Conservation (phyloP, 2,797 vertebrate genomes). For the Menidia menidia region DNA sequence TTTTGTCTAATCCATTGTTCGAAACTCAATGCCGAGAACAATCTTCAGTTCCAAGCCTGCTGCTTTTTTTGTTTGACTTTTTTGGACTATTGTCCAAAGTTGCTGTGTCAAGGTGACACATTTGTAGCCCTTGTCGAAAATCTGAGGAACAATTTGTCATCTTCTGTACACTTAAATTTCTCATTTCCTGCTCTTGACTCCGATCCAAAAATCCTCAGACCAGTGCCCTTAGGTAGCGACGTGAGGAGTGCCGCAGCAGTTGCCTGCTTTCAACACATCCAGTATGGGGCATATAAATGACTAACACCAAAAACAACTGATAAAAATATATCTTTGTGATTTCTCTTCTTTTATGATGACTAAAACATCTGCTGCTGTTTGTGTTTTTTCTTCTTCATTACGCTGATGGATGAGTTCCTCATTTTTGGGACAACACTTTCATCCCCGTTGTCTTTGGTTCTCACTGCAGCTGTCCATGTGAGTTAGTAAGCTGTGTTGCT, state of each 20-base stretch:
- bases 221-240: background rate
- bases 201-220: slow-evolving; percentile 26
- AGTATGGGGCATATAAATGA: slow-evolving; percentile 1
- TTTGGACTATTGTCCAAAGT: background rate
- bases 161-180: background rate
- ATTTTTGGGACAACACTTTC: slow-evolving; percentile 22
- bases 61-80: slow-evolving; percentile 17
- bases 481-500: slow-evolving; percentile 38
- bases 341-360: slow-evolving; percentile 21
- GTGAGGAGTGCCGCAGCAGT: background rate
- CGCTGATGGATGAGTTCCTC: background rate
- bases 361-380: slow-evolving; percentile 18
- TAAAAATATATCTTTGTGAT: slow-evolving; percentile 28
- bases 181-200: slow-evolving; percentile 7
- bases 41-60: slow-evolving; percentile 11
- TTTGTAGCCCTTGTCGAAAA: slow-evolving; percentile 21
- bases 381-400: slow-evolving; percentile 7
- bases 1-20: too few relatives aligned
- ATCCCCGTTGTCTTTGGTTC: background rate
- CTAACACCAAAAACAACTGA: slow-evolving; percentile 21
- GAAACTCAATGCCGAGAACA: slow-evolving; percentile 35
- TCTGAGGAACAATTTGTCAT: slow-evolving; percentile 42
- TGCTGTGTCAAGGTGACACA: slow-evolving; percentile 18
- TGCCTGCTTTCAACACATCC: background rate
- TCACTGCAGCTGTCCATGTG: slow-evolving; percentile 30